Percentiles rank a stretch among this genome's conserved stretches.
Evolutionary conservation across 2,797 vertebrate species (phyloP).

Genomic region (Spondyliosoma cantharus): DNA sequence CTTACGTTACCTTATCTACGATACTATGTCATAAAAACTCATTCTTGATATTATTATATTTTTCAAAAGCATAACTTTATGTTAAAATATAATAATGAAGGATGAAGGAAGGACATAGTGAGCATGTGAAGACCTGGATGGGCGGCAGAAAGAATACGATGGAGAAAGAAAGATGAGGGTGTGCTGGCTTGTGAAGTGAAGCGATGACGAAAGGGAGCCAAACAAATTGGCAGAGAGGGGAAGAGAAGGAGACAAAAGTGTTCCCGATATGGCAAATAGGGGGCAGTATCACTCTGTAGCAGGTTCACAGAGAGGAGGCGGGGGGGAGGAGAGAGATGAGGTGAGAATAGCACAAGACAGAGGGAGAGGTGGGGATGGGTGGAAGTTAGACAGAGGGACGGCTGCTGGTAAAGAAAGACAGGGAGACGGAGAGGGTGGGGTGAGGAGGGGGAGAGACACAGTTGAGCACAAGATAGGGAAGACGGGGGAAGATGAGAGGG

Average conservation of each 20-base stretch:
- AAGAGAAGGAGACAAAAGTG: neutral
- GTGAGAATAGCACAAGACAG: constrained; percentile 29
- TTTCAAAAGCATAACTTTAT: neutral
- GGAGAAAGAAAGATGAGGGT: constrained; percentile 32
- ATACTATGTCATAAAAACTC: neutral
- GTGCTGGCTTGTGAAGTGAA: constrained; percentile 54
- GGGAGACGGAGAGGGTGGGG: constrained; percentile 9
- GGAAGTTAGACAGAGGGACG: constrained; percentile 34
- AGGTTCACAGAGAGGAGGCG: neutral
- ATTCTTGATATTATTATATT: neutral
- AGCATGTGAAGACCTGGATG: constrained; percentile 41
- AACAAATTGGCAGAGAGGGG: constrained; percentile 48
- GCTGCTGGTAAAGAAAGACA: constrained; percentile 25
- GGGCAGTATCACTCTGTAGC: constrained; percentile 73
- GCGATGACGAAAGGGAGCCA: constrained; percentile 53
- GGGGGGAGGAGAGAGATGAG: neutral
- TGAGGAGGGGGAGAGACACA: constrained; percentile 3
- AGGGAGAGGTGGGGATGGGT: constrained; percentile 9
- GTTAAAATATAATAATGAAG: constrained; percentile 5
- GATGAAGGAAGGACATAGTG: constrained; percentile 32
- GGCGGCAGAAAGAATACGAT: constrained; percentile 5
- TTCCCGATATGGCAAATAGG: constrained; percentile 56
- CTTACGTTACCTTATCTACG: too few species aligned
- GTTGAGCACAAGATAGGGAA: constrained; percentile 37
- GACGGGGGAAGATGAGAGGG: neutral